A percentile compares a stretch with the other conserved stretches of the same genome.
These are phyloP conservation scores for Neoascia interrupta DNA, from an alignment of 2,888 invertebrate genomes.

Conservation along the genomic window DNA sequence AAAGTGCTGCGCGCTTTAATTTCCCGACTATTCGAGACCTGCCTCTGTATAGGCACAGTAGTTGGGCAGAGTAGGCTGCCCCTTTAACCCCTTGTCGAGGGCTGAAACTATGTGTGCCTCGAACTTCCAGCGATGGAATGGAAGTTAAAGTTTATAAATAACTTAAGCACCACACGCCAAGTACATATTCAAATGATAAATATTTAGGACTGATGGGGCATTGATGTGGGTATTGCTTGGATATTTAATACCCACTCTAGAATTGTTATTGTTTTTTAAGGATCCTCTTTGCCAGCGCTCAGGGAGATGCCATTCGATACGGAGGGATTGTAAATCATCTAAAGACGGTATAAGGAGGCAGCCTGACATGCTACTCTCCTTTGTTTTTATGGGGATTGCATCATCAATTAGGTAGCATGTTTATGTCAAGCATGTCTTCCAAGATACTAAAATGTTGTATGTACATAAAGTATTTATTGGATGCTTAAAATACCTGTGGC, in stretches of 20 bases:
- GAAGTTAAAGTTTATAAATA: constrained; percentile 47
- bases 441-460: background rate
- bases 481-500: constrained; percentile 12
- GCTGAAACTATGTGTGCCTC: background rate
- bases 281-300: constrained; percentile 19
- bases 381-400: constrained; percentile 30
- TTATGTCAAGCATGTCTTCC: constrained; percentile 16
- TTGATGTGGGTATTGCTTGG: constrained; percentile 16
- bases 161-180: constrained; percentile 12
- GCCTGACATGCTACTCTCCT: background rate
- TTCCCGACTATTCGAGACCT: background rate
- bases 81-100: constrained; percentile 4
- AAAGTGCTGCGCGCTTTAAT: constrained; percentile 9
- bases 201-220: constrained; percentile 15
- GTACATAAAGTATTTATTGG: constrained; percentile 28
- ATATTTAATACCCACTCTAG: constrained; percentile 27
- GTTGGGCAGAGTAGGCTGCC: too few relatives aligned
- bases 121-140: background rate
- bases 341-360: background rate
- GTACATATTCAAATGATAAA: constrained; percentile 44
- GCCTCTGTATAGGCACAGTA: too few relatives aligned
- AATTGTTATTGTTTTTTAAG: constrained; percentile 24
- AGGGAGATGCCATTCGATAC: constrained; percentile 2
- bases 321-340: constrained; percentile 17
- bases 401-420: constrained; percentile 17